Base-by-base conservation (phyloP, 2,888 invertebrate genomes). In the Callosobruchus maculatus region DNA sequence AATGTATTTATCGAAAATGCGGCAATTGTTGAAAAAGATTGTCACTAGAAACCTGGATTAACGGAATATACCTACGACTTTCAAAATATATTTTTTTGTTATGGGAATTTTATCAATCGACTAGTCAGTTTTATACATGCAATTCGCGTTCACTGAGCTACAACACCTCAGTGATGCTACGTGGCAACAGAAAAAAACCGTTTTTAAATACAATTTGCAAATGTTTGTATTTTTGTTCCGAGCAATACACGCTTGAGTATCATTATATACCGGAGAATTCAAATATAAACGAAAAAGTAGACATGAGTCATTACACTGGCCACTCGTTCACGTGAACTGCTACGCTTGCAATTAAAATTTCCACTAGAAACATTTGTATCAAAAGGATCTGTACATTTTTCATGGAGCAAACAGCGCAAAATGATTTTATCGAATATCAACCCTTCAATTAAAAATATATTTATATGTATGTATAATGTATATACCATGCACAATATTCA, bases 361-460 rank as follows among this genome's bases (percentile, higher is more conserved):
- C 49, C 49, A 49, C 9, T 30, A 30, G 4, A 30, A 30, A 30
- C 9, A 30, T 30, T 30, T 9, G 30, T 30, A 30, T 9, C 3
- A 9, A 30, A 30, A 30, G 30, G 3, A 30, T 30, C 3, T 30
- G 9, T 30, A 30, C 30, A 30, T 3, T 49, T 49, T 49, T 49
- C 13, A 49, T 13, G 9, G 18, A 49, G 49, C 3, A 49, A 49
- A 49, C 49, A 49, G 49, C 49, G 70, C 67, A 67, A 73, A 73
- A 76, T 74, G 69, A 49, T 49, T 49, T 49, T 49, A 49, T 49
- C 49, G 49, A 49, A 49, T 49, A 49, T 49, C 18, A 49, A 72
- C 76, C 73, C 49, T 76, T 75, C 72, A 73, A 73, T 76, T 71
- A 72, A 76, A 77, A 76, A 75, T 74, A 73, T 78, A 73, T 72